A percentile compares a stretch with the other conserved stretches of the same genome.
phyloP scores from a whole-genome alignment of 2,888 invertebrate species.

The Trachelus tabidus region DNA sequence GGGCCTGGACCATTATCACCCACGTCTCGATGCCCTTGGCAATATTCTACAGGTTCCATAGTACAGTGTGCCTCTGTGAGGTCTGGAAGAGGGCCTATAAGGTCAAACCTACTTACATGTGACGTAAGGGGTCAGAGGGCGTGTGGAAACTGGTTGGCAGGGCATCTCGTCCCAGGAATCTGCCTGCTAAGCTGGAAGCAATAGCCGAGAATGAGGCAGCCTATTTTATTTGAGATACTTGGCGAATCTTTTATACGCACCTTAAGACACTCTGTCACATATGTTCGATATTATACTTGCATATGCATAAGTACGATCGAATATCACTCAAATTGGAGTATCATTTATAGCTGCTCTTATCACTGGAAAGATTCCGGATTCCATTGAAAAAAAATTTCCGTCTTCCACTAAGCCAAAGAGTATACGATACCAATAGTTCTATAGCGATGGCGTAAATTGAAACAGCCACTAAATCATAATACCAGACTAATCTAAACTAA shows the following conservation, averaged over 20 bases:
- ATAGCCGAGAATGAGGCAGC: slow-evolving; percentile 58
- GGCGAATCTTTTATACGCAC: neutral
- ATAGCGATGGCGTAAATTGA: neutral
- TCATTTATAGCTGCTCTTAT: neutral
- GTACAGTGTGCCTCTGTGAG: slow-evolving; percentile 94
- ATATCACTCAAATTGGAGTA: neutral
- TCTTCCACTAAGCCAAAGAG: neutral
- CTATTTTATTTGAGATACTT: slow-evolving; percentile 49
- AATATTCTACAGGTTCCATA: slow-evolving; percentile 95
- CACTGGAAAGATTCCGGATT: neutral
- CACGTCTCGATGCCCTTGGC: slow-evolving; percentile 93
- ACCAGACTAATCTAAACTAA: neutral
- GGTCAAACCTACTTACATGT: slow-evolving; percentile 88
- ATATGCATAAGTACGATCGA: neutral
- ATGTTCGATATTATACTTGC: neutral
- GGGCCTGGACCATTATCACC: slow-evolving; percentile 96
- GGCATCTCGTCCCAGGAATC: slow-evolving; percentile 47
- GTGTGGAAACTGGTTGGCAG: slow-evolving; percentile 41
- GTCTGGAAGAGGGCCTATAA: slow-evolving; percentile 97
- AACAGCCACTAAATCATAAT: neutral
- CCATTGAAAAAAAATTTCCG: neutral
- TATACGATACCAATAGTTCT: neutral
- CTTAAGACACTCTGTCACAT: neutral
- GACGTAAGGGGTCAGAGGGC: slow-evolving; percentile 64
- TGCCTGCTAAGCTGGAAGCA: slow-evolving; percentile 53